phyloP scores from a whole-genome alignment of 2,113 vertebrate species.

The Chroicocephalus ridibundus region DNA sequence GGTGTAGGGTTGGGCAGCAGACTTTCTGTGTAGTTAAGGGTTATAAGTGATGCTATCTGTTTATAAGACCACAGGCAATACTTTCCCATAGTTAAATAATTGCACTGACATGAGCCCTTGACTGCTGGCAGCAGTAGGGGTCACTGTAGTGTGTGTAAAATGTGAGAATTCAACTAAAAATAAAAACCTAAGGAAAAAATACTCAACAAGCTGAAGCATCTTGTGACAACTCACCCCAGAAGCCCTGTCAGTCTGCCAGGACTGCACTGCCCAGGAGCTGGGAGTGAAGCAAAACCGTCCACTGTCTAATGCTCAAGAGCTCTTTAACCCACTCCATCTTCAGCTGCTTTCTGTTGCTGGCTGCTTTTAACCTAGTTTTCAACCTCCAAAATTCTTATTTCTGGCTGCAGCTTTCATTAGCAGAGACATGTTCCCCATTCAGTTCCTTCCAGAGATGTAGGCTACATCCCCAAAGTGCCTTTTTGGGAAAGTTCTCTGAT shows the following conservation, averaged over 20 bases:
- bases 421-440: not conserved
- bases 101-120: not conserved
- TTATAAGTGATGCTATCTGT: not conserved
- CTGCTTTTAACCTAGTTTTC: slow-evolving; percentile 61
- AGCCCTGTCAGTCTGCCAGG: slow-evolving; percentile 24
- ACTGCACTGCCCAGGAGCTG: not conserved
- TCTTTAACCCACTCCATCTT: slow-evolving; percentile 41
- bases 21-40: not conserved
- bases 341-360: not conserved
- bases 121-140: not conserved
- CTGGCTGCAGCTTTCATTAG: slow-evolving; percentile 25
- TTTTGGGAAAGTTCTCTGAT: not conserved
- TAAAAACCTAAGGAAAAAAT: not conserved
- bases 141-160: not conserved
- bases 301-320: not conserved
- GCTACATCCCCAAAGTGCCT: slow-evolving; percentile 41
- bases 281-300: not conserved
- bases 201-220: not conserved
- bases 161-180: slow-evolving; percentile 3
- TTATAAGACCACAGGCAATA: not conserved
- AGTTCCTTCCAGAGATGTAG: slow-evolving; percentile 23
- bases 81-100: not conserved
- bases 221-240: slow-evolving; percentile 23
- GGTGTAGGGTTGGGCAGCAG: not conserved
- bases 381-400: slow-evolving; percentile 38